phyloP scores from a whole-genome alignment of 2,797 vertebrate species.

The Gorsachius magnificus region DNA sequence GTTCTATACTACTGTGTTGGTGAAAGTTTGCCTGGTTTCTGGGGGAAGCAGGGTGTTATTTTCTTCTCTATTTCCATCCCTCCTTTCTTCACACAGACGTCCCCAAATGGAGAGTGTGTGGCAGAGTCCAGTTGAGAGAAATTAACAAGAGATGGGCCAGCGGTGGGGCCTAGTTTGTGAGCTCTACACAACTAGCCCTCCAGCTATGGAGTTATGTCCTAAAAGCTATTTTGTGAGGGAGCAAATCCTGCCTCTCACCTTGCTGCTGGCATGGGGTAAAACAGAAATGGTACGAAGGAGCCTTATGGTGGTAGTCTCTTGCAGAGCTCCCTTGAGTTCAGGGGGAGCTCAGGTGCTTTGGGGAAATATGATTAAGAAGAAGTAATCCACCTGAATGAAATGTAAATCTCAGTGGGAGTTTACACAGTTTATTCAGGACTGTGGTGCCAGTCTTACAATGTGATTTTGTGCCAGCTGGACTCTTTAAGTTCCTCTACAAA shows the following conservation, averaged over 20 bases:
- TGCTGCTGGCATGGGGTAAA: not conserved
- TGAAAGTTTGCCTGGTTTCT: not conserved
- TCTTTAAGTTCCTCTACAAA: slow-evolving; percentile 33
- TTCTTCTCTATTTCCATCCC: not conserved
- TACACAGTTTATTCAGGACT: not conserved
- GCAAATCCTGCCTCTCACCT: not conserved
- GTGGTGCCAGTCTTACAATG: slow-evolving; percentile 39
- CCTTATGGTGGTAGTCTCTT: not conserved
- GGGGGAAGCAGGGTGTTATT: not conserved
- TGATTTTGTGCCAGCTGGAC: slow-evolving; percentile 44
- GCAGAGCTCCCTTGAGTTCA: not conserved
- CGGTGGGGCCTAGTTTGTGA: not conserved
- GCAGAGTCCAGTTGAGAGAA: not conserved
- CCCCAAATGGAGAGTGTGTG: accelerated
- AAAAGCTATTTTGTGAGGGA: not conserved
- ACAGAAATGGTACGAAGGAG: not conserved
- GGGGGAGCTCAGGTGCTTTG: not conserved
- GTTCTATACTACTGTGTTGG: not conserved
- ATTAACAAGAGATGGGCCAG: not conserved
- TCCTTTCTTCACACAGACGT: not conserved
- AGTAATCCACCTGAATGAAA: slow-evolving; percentile 37
- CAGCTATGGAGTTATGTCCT: not conserved
- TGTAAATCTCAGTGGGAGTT: slow-evolving; percentile 14
- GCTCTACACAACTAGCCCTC: not conserved
- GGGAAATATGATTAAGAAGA: not conserved